Evolutionary conservation across 2,888 invertebrate genomes (phyloP), one percentile per base, ranked within the genome.

Genomic region (Selenia dentaria): DNA sequence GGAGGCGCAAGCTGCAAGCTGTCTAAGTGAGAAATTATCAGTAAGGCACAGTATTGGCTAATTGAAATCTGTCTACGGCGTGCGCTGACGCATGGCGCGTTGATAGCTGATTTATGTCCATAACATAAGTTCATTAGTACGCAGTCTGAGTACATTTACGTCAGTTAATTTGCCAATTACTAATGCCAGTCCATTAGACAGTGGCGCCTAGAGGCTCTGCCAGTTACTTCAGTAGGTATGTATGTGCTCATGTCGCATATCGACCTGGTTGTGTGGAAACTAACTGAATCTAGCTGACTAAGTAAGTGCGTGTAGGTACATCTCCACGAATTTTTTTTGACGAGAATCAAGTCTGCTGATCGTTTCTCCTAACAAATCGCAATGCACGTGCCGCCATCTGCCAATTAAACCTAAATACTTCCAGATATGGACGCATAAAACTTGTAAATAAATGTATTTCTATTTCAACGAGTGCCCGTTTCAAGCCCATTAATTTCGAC

Each of bases 231-330:
- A 24, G 25, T 62, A 70, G 74, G 76, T 65, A 22, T 22, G 75
- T 68, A 70, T 64, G 67, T 73, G 75, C 74, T 76, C 67, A 61
- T 53, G 59, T 61, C 74, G 76, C 71, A 72, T 74, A 58, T 60
- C 74, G 76, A 73, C 73, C 74, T 59, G 66, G 54, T 73, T 78
- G 61, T 57, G 52, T 50, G 50, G 60, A 69, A 67, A 66, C 63
- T 59, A 48, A 42, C 42, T 38, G 37, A 26, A 39, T 31, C 33
- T 53, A 14, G 58, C 55, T 64, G 36, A 32, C 29, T 53, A 18
- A 57, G 53, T 64, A 67, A 64, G 28, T 34, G 32, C 31, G 2
- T n/a, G n/a, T 39, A 18, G 9, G 22, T 14, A 20, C 35, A 22
- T 35, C 12, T 35, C n/a, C 12, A 12, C 11, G 8, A 11, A 39